phyloP scores from a whole-genome alignment of 2,797 vertebrate genomes.

The Trachurus trachurus region DNA sequence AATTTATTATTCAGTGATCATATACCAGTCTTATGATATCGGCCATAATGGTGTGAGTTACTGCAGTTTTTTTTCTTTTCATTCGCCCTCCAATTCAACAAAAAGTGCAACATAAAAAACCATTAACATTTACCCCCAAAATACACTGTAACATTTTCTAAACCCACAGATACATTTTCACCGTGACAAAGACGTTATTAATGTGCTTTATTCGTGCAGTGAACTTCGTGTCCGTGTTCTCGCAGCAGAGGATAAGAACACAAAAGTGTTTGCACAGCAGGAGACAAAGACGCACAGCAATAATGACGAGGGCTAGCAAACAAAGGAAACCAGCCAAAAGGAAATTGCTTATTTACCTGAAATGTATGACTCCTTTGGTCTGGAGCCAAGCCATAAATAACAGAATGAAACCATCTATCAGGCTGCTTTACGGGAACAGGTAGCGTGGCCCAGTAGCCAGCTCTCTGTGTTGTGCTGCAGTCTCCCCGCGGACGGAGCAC shows the following conservation, averaged over 20 bases:
- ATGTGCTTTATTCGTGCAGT: background rate
- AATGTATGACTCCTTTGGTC: constrained; percentile 50
- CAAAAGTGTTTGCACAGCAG: constrained; percentile 42
- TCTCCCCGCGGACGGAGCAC: constrained; percentile 49
- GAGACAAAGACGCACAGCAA: constrained; percentile 28
- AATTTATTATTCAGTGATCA: too few relatives aligned
- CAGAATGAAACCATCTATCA: constrained; percentile 40
- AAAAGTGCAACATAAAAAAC: background rate
- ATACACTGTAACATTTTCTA: background rate
- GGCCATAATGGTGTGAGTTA: background rate
- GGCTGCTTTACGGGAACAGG: constrained; percentile 37
- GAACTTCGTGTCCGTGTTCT: constrained; percentile 1
- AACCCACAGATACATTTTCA: background rate
- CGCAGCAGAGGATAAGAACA: constrained; percentile 18
- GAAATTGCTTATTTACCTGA: constrained; percentile 68
- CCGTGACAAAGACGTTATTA: constrained; percentile 7
- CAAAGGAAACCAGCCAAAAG: constrained; percentile 57
- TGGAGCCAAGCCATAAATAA: constrained; percentile 55
- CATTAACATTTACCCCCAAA: background rate
- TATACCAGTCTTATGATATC: too few relatives aligned
- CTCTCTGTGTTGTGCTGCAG: constrained; percentile 27
- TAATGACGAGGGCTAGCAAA: constrained; percentile 42
- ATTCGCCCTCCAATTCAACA: background rate
- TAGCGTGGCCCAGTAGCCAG: constrained; percentile 21
- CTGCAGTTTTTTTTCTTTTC: background rate